phyloP scores from a whole-genome alignment of 2,113 vertebrate genomes.

The Eublepharis macularius region DNA sequence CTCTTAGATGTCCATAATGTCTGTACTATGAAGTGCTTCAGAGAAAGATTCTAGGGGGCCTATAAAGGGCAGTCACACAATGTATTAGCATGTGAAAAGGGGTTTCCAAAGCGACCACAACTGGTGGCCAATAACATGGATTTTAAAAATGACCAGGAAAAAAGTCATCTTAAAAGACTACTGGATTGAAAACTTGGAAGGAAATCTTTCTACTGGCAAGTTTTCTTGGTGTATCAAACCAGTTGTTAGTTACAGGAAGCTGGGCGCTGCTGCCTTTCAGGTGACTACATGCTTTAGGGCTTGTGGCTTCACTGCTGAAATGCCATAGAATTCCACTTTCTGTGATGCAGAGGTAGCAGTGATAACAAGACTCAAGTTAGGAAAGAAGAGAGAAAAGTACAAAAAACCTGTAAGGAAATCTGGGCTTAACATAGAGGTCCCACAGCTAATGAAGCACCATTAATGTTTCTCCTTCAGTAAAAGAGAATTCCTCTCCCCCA shows the following conservation, averaged over 20 bases:
- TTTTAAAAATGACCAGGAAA: not conserved
- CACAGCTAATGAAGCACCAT: conserved; percentile 68
- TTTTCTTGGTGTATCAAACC: not conserved
- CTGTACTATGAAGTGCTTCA: not conserved
- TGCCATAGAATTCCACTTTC: not conserved
- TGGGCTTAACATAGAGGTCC: conserved; percentile 50
- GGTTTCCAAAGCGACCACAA: not conserved
- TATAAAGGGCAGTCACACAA: not conserved
- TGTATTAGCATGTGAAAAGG: not conserved
- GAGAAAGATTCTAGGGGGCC: not conserved
- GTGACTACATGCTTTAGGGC: no score
- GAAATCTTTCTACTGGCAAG: not conserved
- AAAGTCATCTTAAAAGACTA: not conserved
- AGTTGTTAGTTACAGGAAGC: not conserved
- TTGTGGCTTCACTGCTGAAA: not conserved
- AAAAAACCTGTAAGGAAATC: conserved; percentile 46
- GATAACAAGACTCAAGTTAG: not conserved
- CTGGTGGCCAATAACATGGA: not conserved
- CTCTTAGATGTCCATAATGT: not conserved
- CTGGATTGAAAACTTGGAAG: not conserved
- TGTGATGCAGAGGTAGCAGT: not conserved
- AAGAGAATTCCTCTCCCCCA: not conserved
- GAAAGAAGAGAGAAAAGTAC: conserved; percentile 22
- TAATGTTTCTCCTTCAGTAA: conserved; percentile 37
- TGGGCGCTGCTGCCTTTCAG: not conserved